Evolutionary conservation across 2,797 vertebrate species (phyloP).

Genomic region (Coilia nasus): DNA sequence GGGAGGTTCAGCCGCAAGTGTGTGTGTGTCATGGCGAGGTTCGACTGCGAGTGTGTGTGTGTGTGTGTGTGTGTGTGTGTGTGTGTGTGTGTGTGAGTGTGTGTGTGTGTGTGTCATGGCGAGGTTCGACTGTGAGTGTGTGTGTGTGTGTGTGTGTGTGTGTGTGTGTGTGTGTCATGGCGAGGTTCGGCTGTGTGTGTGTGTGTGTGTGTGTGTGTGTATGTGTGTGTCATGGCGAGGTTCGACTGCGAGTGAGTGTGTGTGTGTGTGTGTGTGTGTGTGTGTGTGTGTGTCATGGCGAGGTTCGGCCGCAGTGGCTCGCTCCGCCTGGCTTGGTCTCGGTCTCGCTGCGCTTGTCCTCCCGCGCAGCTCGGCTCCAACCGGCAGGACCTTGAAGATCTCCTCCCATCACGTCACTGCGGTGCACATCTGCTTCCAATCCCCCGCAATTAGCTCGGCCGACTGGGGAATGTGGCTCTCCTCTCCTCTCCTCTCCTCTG

Average conservation of each 20-base stretch:
- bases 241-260: too few species aligned
- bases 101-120: too few species aligned
- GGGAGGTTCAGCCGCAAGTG: too few species aligned
- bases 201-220: neutral
- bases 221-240: too few species aligned
- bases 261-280: constrained; percentile 14
- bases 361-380: constrained; percentile 59
- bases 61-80: neutral
- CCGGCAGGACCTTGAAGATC: constrained; percentile 73
- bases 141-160: too few species aligned
- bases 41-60: too few species aligned
- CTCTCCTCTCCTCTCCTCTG: neutral
- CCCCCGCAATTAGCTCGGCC: constrained; percentile 73
- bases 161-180: too few species aligned
- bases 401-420: constrained; percentile 75
- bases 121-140: too few species aligned
- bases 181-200: too few species aligned
- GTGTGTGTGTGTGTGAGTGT: neutral
- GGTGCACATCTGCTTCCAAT: constrained; percentile 80
- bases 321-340: neutral
- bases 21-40: too few species aligned
- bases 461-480: constrained; percentile 65
- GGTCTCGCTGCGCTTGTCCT: constrained; percentile 2
- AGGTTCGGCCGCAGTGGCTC: neutral
- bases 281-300: neutral